Conservation (phyloP, 2,797 vertebrate species). For the Enteromius unitaeniatus region DNA sequence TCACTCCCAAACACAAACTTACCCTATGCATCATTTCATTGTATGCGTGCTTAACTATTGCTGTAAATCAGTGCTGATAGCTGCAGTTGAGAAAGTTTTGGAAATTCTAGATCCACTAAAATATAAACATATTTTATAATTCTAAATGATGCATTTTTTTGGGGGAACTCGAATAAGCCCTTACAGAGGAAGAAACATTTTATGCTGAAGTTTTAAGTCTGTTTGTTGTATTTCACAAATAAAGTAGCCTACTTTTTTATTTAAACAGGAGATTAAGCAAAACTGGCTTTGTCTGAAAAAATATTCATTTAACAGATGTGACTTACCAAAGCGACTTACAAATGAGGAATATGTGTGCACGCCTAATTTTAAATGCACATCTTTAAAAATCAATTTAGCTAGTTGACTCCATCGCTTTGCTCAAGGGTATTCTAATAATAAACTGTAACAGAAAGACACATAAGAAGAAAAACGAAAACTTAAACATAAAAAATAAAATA, state of each 20-base stretch:
- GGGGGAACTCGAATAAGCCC: background rate
- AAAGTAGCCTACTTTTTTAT: background rate
- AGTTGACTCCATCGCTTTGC: background rate
- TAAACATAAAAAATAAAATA: background rate
- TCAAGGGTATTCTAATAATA: background rate
- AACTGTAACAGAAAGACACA: background rate
- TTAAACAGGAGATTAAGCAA: background rate
- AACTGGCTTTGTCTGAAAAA: background rate
- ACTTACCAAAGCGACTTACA: background rate
- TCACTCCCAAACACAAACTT: background rate
- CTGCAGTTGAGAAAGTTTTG: background rate
- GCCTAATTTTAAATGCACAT: background rate
- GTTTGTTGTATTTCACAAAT: background rate
- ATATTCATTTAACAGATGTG: background rate
- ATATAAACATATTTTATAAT: background rate
- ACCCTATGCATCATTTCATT: background rate
- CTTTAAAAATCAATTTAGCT: background rate
- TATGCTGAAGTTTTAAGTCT: background rate
- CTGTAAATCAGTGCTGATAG: background rate
- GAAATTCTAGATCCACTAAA: background rate
- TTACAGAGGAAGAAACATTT: background rate
- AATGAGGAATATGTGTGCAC: background rate
- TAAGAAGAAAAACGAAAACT: background rate
- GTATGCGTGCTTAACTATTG: background rate
- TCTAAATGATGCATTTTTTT: background rate